phyloP scores from a whole-genome alignment of 1,140 invertebrate genomes.

The Apis laboriosa region DNA sequence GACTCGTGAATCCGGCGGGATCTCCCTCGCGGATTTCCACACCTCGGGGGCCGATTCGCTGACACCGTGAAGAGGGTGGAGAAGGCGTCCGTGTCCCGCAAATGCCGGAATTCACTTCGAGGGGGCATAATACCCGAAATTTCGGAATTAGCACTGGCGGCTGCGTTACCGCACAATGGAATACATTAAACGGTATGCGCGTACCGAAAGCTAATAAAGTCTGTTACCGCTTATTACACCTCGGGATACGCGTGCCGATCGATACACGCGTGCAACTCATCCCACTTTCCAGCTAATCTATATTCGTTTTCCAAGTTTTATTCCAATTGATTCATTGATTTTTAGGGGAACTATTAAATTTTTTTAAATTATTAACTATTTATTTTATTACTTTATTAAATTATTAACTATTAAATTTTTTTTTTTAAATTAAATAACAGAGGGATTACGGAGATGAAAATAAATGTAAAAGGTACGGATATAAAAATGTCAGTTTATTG shows the following conservation, averaged over 20 bases:
- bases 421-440: no score
- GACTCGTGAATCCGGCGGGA: conserved; percentile 25
- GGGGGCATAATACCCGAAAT: conserved; percentile 70
- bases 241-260: conserved; percentile 58
- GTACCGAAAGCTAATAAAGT: conserved; percentile 73
- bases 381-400: no score
- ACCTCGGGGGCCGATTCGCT: conserved; percentile 27
- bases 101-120: conserved; percentile 72
- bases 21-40: conserved; percentile 13
- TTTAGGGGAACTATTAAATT: neutral
- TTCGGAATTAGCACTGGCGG: conserved; percentile 71
- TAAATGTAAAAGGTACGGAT: no score
- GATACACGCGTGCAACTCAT: conserved; percentile 37
- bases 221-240: conserved; percentile 73
- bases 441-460: no score
- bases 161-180: conserved; percentile 68
- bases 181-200: conserved; percentile 72
- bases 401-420: no score
- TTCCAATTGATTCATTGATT: neutral
- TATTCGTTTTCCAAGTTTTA: conserved; percentile 21
- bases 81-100: conserved; percentile 36
- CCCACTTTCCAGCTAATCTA: neutral
- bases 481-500: no score
- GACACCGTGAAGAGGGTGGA: conserved; percentile 3
- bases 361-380: no score